Conservation (phyloP, 2,797 vertebrate genomes). For the Decapterus maruadsi region DNA sequence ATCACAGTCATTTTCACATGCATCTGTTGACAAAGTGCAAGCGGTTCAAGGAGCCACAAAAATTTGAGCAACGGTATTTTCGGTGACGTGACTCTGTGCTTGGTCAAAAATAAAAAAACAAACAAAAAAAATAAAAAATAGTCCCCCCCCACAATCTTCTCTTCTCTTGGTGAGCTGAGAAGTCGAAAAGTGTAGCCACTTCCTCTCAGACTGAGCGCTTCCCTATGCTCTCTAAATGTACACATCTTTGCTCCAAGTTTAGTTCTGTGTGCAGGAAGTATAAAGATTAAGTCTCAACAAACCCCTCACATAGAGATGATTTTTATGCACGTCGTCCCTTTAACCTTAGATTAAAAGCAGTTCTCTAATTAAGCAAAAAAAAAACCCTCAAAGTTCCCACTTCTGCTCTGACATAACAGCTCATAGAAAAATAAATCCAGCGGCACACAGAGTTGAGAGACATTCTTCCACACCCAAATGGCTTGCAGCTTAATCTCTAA, state of each 20-base stretch:
- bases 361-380: neutral
- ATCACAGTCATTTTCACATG: conserved; percentile 21
- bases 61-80: conserved; percentile 37
- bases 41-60: conserved; percentile 35
- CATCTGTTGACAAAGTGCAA: conserved; percentile 37
- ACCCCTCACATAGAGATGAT: neutral
- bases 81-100: conserved; percentile 12
- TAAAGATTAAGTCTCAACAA: neutral
- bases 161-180: conserved; percentile 28
- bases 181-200: conserved; percentile 58
- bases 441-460: neutral
- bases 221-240: conserved; percentile 35
- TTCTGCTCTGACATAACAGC: neutral
- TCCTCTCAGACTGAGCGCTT: conserved; percentile 61
- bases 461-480: neutral
- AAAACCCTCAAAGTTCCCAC: neutral
- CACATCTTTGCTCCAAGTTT: conserved; percentile 23
- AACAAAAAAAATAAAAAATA: conserved; percentile 6
- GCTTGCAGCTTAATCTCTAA: conserved; percentile 13
- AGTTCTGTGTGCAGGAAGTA: neutral
- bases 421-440: neutral
- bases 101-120: conserved; percentile 1
- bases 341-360: neutral
- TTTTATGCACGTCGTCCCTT: neutral
- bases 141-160: conserved; percentile 34